Percentiles rank a stretch among this genome's conserved stretches.
Conservation (phyloP, 2,113 vertebrate species). For the Calyptommatus sinebrachiatus region DNA sequence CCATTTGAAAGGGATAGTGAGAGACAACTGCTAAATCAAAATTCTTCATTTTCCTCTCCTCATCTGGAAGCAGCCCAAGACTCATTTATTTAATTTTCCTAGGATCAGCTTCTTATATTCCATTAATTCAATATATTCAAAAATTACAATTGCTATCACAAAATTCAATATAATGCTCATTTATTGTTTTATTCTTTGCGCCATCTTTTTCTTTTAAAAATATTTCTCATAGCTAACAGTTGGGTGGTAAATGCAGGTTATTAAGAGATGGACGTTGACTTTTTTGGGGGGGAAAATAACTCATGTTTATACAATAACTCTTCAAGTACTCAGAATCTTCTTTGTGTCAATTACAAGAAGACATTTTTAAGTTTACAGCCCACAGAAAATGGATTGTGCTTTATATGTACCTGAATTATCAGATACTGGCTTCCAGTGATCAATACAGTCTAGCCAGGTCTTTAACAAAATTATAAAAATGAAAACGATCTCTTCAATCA, state of each 20-base stretch:
- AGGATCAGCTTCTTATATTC: too few relatives aligned
- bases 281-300: not conserved
- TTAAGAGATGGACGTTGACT: not conserved
- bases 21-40: too few relatives aligned
- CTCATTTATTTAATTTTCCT: too few relatives aligned
- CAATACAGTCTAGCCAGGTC: slow-evolving; percentile 19
- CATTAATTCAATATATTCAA: not conserved
- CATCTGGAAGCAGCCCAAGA: too few relatives aligned
- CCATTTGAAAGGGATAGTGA: too few relatives aligned
- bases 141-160: not conserved
- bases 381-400: slow-evolving; percentile 19
- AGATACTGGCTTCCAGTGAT: slow-evolving; percentile 16
- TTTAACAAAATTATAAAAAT: slow-evolving; percentile 35
- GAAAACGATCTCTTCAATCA: slow-evolving; percentile 18
- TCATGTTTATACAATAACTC: not conserved
- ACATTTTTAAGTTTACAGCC: slow-evolving; percentile 19
- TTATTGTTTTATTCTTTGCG: not conserved
- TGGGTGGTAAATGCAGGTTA: not conserved
- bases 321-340: not conserved
- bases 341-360: slow-evolving; percentile 6
- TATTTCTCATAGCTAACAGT: not conserved
- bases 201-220: too few relatives aligned
- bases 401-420: slow-evolving; percentile 20
- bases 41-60: too few relatives aligned
- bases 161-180: not conserved